Evolutionary conservation across 2,888 invertebrate genomes (phyloP).

Genomic region (Acanthococcus lagerstroemiae): DNA sequence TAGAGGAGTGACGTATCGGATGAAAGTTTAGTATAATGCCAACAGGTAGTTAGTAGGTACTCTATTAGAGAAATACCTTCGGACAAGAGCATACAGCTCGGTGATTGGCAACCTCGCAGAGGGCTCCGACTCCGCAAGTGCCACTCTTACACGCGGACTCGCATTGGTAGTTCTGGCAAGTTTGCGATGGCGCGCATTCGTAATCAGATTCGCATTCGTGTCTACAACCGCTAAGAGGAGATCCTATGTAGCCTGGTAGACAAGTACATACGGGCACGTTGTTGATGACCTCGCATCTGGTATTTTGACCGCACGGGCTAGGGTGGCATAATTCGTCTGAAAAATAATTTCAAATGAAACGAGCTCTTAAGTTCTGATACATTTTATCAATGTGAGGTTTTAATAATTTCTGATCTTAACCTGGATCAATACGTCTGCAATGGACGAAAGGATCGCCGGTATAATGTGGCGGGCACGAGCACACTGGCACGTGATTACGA

Average conservation of each 20-base stretch:
- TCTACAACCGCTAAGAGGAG: slow-evolving; percentile 64
- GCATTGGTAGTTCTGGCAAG: slow-evolving; percentile 64
- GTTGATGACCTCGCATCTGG: slow-evolving; percentile 66
- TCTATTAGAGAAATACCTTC: too few relatives aligned
- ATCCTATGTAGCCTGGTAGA: slow-evolving; percentile 61
- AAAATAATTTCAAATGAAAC: slow-evolving; percentile 33
- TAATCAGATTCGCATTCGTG: slow-evolving; percentile 72
- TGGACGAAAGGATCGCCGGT: slow-evolving; percentile 65
- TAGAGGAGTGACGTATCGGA: too few relatives aligned
- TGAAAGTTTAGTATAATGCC: too few relatives aligned
- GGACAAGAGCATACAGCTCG: slow-evolving; percentile 70
- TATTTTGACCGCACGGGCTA: slow-evolving; percentile 70
- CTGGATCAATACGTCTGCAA: slow-evolving; percentile 64
- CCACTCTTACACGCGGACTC: slow-evolving; percentile 55
- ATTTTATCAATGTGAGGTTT: neutral
- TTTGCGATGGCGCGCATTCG: slow-evolving; percentile 60
- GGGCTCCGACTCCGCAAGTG: slow-evolving; percentile 67
- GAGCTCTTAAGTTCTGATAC: neutral
- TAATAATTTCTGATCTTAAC: slow-evolving; percentile 47
- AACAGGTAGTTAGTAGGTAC: too few relatives aligned
- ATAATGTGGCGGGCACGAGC: slow-evolving; percentile 65
- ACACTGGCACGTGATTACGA: slow-evolving; percentile 65
- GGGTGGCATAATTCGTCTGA: slow-evolving; percentile 74
- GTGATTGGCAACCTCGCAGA: slow-evolving; percentile 66
- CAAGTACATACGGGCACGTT: slow-evolving; percentile 71